Evolutionary conservation across 2,888 invertebrate species (phyloP), one percentile per base, ranked within the genome.

Genomic region (Agonopterix arenella): DNA sequence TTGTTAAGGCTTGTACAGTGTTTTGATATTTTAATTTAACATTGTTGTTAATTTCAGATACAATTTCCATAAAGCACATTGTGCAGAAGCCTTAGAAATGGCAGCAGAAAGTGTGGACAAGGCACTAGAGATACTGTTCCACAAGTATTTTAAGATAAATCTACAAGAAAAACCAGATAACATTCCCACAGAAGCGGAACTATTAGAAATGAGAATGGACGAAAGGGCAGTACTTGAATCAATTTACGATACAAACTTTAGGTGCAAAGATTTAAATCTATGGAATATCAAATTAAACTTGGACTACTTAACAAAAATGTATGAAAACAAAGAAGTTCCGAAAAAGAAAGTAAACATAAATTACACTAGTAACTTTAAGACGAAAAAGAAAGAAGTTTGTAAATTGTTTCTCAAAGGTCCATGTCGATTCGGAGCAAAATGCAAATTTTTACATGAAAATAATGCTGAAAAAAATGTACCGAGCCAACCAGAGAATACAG

Each of bases 151-250:
- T 61, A 80, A 89, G 58, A 65, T 90, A 18, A 78, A 90, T 54
- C 65, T 82, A 36, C 62, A 79, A 57, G 64, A 76, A 1, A 77
- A 75, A 57, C 78, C 79, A 2, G 76, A 85, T 45, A 76, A 86
- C 57, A 69, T 88, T 50, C 81, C 90, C 1, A 75, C 89, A 4
- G 74, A 79, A 55, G 66, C 84, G 2, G 93, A 93, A 62, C 67
- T 94, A 42, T 56, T 91, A 36, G 93, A 94, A 71, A 92, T 92
- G 80, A 90, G 93, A 53, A 79, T 77, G 8, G 95, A 95, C 50
- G 96, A 96, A 67, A 92, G 92, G 73, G 92, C 92, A 55, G 94
- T 93, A 0, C 76, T 96, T 37, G 92, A 94, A 76, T 95, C 95
- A 11, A 96, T 96, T 56, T 96, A 95, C 63, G 95, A 94, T 52